Evolutionary conservation across 35 echinoderm and acorn worm species (phyloP), one percentile per base, ranked within the genome.

Genomic region (Acanthaster planci): DNA sequence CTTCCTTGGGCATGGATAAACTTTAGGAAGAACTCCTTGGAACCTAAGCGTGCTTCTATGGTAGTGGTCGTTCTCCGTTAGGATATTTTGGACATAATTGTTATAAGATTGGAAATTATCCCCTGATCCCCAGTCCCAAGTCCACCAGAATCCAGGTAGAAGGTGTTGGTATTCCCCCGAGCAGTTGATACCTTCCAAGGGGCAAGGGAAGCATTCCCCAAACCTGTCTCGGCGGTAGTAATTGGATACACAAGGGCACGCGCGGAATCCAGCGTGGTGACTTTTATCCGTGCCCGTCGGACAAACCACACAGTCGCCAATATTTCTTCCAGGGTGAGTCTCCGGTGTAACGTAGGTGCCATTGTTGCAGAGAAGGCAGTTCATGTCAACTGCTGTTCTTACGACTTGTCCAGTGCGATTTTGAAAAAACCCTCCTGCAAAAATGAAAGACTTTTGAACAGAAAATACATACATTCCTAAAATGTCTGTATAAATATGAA

Each of bases 101-200:
- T 60, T 23, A 40, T 88, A 88, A 16, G 76, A 29, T n/a, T 38
- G 0, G 29, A 58, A 60, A 4, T 38, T 51, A 7, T 17, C 55
- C 12, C 51, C 8, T 40, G 40, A 60, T 7, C 76, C 78, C 76
- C 76, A 77, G 39, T 77, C 76, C 75, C 75, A 88, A 9, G 54
- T 81, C 86, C 86, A 88, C 14, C 67, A 81, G 38, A 50, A 88
- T n/a, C 86, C 86, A 12, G 86, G 86, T 15, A 79, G 8, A 16
- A 88, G 36, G 39, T 31, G 47, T 67, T 82, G 21, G 34, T 50
- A 88, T 23, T 88, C 86, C 14, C 60, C n/a, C 39, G 77, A 67
- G 47, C 86, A 88, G 19, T 81, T 81, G 0, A 80, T 27, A 7
- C 78, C 86, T 88, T 59, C 34, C 18, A 8, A 5, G 1, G 36